Conservation (phyloP, 2,888 invertebrate species). For the Stegophylla sp. region DNA sequence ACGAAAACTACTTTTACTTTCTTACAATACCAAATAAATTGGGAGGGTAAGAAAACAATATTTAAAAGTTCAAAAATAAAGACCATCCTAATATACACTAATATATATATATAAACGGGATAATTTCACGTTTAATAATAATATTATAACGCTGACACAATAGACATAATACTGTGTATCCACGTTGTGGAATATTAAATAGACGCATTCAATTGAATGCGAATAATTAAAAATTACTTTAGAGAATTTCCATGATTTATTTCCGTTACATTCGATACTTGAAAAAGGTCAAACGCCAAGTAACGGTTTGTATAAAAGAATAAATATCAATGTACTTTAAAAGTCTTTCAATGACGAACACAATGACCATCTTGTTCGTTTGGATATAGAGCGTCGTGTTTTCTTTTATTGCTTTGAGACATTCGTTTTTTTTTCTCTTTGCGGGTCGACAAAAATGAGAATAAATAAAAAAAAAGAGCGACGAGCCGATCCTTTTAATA, state of each 20-base stretch:
- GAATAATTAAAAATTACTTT: no score
- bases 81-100: no score
- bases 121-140: no score
- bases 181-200: no score
- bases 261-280: constrained; percentile 7
- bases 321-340: constrained; percentile 30
- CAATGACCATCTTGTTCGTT: constrained; percentile 22
- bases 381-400: neutral
- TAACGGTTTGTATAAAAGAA: constrained; percentile 21
- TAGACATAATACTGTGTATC: no score
- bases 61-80: no score
- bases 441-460: constrained; percentile 31
- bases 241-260: neutral
- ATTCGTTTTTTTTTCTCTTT: constrained; percentile 10
- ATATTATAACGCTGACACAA: no score
- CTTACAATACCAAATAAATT: no score
- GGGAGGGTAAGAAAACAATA: no score
- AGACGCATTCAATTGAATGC: no score
- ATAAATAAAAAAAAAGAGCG: constrained; percentile 39
- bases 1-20: no score
- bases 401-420: constrained; percentile 30
- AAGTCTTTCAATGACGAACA: constrained; percentile 24
- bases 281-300: constrained; percentile 6
- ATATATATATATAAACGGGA: no score
- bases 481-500: constrained; percentile 23